Conservation (phyloP, 37 sponge, comb jelly and placozoan species). For the Bolinopsis microptera region DNA sequence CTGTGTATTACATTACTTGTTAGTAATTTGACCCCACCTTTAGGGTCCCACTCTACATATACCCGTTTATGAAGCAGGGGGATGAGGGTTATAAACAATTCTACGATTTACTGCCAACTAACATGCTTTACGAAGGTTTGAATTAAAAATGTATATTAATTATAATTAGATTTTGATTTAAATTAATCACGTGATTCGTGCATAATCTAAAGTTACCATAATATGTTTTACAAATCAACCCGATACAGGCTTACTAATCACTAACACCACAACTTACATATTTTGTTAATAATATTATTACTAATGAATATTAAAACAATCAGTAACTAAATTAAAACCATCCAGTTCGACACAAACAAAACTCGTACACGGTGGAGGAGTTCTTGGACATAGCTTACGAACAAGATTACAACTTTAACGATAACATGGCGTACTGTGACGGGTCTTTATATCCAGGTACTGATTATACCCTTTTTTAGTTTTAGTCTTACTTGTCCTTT, state of each 20-base stretch:
- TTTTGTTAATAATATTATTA: too few species aligned
- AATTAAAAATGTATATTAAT: neutral
- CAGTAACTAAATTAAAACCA: neutral
- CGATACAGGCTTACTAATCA: too few species aligned
- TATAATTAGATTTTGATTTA: neutral
- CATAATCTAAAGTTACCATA: too few species aligned
- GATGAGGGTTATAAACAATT: neutral
- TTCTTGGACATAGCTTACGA: neutral
- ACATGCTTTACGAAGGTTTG: constrained; percentile 36
- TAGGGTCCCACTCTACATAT: constrained; percentile 42
- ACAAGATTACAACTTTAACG: constrained; percentile 22
- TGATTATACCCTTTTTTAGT: too few species aligned
- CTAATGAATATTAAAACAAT: too few species aligned
- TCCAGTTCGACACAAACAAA: constrained; percentile 39
- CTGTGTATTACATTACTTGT: too few species aligned
- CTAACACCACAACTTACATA: too few species aligned
- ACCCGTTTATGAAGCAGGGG: constrained; percentile 61
- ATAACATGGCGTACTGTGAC: neutral
- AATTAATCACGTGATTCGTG: too few species aligned
- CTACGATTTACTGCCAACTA: neutral
- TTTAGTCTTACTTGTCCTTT: too few species aligned
- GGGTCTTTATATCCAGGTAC: constrained; percentile 35
- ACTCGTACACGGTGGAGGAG: neutral
- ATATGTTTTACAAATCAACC: too few species aligned
- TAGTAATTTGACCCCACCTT: too few species aligned